Conservation (phyloP, 2,888 invertebrate genomes). For the Lymantria dispar region DNA sequence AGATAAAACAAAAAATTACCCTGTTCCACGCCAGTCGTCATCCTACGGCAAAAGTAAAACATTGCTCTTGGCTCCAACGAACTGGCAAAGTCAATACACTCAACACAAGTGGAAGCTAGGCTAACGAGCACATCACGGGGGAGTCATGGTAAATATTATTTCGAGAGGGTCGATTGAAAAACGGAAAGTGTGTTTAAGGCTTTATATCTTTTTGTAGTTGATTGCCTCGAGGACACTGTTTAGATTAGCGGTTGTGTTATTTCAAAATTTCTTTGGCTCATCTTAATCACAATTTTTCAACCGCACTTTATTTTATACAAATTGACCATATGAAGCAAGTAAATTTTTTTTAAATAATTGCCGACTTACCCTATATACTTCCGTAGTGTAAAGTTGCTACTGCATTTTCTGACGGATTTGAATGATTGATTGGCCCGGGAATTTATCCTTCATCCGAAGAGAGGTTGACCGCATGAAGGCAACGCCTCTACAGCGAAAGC, state of each 20-base stretch:
- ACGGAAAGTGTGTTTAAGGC: slow-evolving; percentile 29
- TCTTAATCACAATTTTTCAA: no score
- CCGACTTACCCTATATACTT: no score
- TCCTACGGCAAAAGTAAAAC: slow-evolving; percentile 41
- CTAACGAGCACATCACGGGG: slow-evolving; percentile 62
- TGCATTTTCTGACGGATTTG: no score
- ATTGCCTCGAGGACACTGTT: slow-evolving; percentile 4
- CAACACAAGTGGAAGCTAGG: slow-evolving; percentile 47
- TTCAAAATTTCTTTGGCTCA: background rate
- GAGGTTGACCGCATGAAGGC: no score
- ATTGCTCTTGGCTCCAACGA: slow-evolving; percentile 59
- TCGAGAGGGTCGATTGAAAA: slow-evolving; percentile 43
- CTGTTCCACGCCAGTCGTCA: slow-evolving; percentile 30
- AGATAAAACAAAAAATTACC: slow-evolving; percentile 17
- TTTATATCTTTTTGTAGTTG: slow-evolving; percentile 11
- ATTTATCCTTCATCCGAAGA: no score
- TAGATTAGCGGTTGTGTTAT: background rate
- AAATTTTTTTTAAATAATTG: no score
- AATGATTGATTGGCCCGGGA: no score
- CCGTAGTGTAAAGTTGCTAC: no score
- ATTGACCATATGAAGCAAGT: no score
- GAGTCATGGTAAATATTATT: slow-evolving; percentile 64
- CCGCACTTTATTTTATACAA: no score
- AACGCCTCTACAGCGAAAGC: no score
- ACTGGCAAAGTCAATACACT: slow-evolving; percentile 69